A percentile compares a stretch with the other conserved stretches of the same genome.
phyloP scores from a whole-genome alignment of 1,140 invertebrate species.

The Orchestia grillus region DNA sequence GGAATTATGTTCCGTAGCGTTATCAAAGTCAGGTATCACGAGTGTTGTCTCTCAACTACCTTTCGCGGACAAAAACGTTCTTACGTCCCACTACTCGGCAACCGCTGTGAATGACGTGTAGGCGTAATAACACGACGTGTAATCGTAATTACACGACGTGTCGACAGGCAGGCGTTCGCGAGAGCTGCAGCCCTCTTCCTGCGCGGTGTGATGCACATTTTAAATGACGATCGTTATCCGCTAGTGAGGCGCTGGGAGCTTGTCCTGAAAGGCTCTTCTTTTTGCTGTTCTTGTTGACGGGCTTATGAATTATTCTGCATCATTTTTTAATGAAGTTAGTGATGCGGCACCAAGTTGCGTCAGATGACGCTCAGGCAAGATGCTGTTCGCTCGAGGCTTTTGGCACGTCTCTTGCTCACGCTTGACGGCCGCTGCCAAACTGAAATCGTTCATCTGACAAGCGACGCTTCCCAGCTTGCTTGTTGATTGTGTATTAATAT shows the following conservation, averaged over 20 bases:
- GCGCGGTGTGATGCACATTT: background rate
- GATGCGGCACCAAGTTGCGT: background rate
- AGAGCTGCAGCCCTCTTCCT: background rate
- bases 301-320: background rate
- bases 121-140: too few species aligned
- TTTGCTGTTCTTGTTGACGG: background rate
- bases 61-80: background rate
- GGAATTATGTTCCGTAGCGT: too few species aligned
- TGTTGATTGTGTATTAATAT: background rate
- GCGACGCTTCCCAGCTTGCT: background rate
- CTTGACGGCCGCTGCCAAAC: background rate
- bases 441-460: background rate
- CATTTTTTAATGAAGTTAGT: constrained; percentile 2
- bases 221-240: background rate
- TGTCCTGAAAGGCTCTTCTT: background rate
- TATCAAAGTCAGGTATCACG: background rate
- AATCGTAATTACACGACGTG: background rate
- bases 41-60: background rate
- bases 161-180: background rate
- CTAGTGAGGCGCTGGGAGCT: background rate
- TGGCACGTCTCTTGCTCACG: background rate
- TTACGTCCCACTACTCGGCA: background rate
- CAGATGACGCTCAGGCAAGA: background rate
- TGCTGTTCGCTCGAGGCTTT: background rate
- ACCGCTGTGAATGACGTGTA: background rate